phyloP scores from a whole-genome alignment of 1,140 invertebrate species.

The Eufriesea mexicana region DNA sequence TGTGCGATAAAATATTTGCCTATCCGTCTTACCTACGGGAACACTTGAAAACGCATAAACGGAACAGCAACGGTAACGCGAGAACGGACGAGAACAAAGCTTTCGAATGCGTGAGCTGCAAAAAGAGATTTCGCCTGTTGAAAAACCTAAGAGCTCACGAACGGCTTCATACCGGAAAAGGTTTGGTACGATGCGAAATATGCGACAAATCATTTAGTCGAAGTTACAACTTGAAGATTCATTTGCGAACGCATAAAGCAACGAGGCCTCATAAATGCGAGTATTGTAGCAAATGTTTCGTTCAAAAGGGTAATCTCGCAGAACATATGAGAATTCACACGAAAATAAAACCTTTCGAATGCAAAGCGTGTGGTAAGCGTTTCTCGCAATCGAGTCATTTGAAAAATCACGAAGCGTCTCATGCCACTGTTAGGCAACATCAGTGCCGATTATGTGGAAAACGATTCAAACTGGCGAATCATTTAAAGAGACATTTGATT shows the following conservation, averaged over 20 bases:
- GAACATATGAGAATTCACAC: constrained; percentile 83
- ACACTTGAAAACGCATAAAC: constrained; percentile 75
- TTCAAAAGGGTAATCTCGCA: constrained; percentile 81
- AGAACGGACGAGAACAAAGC: constrained; percentile 23
- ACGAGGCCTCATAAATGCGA: constrained; percentile 81
- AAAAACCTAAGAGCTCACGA: constrained; percentile 77
- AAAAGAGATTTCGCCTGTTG: constrained; percentile 74
- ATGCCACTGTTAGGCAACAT: constrained; percentile 76
- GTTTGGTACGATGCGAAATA: constrained; percentile 76
- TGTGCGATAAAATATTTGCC: constrained; percentile 79
- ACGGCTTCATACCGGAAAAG: constrained; percentile 76
- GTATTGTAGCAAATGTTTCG: constrained; percentile 82
- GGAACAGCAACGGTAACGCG: constrained; percentile 36
- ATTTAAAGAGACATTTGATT: constrained; percentile 77
- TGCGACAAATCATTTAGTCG: constrained; percentile 82
- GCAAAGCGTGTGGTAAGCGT: constrained; percentile 80
- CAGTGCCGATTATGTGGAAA: constrained; percentile 80
- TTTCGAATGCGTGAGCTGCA: constrained; percentile 76
- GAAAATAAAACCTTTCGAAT: constrained; percentile 82
- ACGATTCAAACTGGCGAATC: constrained; percentile 78
- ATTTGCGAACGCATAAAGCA: constrained; percentile 75
- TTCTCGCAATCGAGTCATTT: constrained; percentile 80
- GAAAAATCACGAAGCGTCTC: constrained; percentile 78
- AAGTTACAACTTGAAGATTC: constrained; percentile 77
- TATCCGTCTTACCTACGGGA: constrained; percentile 80